Evolutionary conservation across 2,888 invertebrate genomes (phyloP), one percentile per base, ranked within the genome.

Genomic region (Rutpela maculata): DNA sequence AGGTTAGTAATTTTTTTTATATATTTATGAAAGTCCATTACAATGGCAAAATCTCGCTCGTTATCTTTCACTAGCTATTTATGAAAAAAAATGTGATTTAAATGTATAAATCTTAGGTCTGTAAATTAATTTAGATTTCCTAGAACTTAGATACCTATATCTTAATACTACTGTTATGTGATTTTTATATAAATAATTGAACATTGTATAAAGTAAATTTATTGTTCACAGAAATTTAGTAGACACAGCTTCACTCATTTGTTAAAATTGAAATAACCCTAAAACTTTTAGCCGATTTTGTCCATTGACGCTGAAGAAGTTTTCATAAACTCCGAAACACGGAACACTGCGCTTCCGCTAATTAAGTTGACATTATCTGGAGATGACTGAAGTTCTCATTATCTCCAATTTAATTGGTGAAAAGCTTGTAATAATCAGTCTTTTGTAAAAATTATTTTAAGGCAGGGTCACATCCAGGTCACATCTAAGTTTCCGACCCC

Each of bases 51-150:
- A 82, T 83, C 83, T 84, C 84, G 83, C 84, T 84, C 82, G 83
- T 82, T 80, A 80, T 84, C 84, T 84, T 84, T 84, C 84, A 84
- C 83, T 84, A 84, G 81, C 80, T 81, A 80, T 81, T 79, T 78
- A 77, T 69, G 69, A 75, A 80, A 74, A 74, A 78, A 80, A 84
- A 74, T 84, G 84, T 84, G 84, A 84, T 84, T 81, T 78, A 70
- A 77, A 73, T 67, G 55, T 74, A 67, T 63, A 72, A 69, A 60
- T 63, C 63, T 70, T 70, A 70, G 70, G 35, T 22, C 19, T 63
- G 72, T 72, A 72, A 55, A 72, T 63, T 72, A 72, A 17, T 59
- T 63, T 72, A 72, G 72, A 72, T 72, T 72, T 72, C 70, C 60
- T 70, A 70, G 60, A 43, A 38, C 59, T 38, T 70, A 70, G 70